phyloP scores from a whole-genome alignment of 2,797 vertebrate genomes.

The Sebastes itinus region DNA sequence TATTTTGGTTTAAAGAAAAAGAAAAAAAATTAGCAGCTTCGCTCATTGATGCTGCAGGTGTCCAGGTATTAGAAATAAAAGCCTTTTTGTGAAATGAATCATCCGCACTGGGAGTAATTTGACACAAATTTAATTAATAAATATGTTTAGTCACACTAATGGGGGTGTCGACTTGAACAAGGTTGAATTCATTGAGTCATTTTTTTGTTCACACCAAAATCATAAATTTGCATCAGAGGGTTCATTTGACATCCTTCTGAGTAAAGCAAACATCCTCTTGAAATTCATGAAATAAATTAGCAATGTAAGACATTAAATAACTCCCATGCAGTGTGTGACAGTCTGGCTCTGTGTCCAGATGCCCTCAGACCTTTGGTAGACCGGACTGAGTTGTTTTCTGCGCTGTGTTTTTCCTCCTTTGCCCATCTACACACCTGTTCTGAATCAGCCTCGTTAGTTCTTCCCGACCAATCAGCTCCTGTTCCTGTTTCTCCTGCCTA shows the following conservation, averaged over 20 bases:
- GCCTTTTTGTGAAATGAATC: neutral
- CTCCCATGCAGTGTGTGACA: neutral
- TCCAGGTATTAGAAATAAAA: neutral
- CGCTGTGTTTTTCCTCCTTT: accelerated
- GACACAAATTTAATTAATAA: neutral
- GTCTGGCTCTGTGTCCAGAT: no score
- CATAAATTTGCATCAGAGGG: neutral
- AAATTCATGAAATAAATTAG: neutral
- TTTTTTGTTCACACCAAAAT: neutral
- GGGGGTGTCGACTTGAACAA: neutral
- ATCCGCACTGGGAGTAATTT: neutral
- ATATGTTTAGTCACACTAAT: neutral
- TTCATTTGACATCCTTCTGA: neutral
- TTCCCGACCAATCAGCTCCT: no score
- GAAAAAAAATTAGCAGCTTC: neutral
- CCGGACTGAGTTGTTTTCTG: neutral
- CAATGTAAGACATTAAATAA: neutral
- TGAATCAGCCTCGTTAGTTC: neutral
- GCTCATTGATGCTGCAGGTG: neutral
- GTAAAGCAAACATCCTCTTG: neutral
- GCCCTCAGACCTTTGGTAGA: no score
- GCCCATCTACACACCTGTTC: neutral
- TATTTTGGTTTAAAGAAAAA: neutral
- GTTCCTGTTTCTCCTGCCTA: no score
- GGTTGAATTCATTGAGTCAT: neutral